A percentile compares a stretch with the other conserved stretches of the same genome.
phyloP scores from a whole-genome alignment of 2,797 vertebrate genomes.

The Ibycter americanus region DNA sequence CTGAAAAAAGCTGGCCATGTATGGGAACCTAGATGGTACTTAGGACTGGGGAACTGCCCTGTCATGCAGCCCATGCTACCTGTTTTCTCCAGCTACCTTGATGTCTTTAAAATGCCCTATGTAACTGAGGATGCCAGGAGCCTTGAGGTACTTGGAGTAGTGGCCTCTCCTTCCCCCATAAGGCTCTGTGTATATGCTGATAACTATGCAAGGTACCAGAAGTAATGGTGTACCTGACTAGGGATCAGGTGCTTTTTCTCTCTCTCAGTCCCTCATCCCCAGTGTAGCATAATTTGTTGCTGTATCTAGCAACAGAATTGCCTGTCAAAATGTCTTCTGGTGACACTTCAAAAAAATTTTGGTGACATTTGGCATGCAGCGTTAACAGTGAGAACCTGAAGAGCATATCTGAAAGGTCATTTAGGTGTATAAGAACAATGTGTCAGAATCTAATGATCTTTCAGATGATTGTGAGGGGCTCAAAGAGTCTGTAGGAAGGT shows the following conservation, averaged over 20 bases:
- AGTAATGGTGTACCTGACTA: not conserved
- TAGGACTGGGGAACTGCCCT: not conserved
- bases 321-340: slow-evolving; percentile 53
- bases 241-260: not conserved
- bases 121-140: not conserved
- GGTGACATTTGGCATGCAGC: slow-evolving; percentile 46
- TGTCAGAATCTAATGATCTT: slow-evolving; percentile 63
- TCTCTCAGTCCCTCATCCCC: not conserved
- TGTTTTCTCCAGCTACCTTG: not conserved
- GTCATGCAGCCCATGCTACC: not conserved
- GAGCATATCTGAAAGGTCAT: slow-evolving; percentile 49
- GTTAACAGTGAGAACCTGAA: slow-evolving; percentile 35
- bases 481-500: not conserved
- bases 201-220: not conserved
- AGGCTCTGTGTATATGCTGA: not conserved
- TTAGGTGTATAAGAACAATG: not conserved
- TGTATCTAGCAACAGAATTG: not conserved
- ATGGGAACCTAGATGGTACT: not conserved
- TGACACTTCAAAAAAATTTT: slow-evolving; percentile 44
- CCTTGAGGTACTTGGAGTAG: not conserved
- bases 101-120: not conserved
- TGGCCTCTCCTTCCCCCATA: not conserved
- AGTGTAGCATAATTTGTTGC: not conserved
- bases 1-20: not conserved
- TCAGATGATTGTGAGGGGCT: slow-evolving; percentile 4